Evolutionary conservation across 2,888 invertebrate genomes (phyloP), one percentile per base, ranked within the genome.

Genomic region (Hoplodrina blanda): DNA sequence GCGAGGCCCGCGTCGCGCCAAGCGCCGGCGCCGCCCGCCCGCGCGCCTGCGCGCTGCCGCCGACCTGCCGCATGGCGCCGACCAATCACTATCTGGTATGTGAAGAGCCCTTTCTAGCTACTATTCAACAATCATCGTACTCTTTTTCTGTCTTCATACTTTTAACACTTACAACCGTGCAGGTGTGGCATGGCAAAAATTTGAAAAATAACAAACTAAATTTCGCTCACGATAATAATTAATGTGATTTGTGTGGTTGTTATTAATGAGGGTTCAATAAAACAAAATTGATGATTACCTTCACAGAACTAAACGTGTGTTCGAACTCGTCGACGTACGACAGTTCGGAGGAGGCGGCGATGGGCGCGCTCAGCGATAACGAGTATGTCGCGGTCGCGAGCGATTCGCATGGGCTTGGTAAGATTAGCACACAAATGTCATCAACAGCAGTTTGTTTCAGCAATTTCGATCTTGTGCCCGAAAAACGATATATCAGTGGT

Each of bases 281-380:
- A n/a, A n/a, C n/a, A n/a, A n/a, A n/a, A n/a, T 17, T 49, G 10
- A 7, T 25, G 1, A 54, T 52, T 68, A 7, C 77, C 44, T 73
- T 82, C 84, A 19, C 88, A 96, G 96, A 96, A 88, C 91, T 96
- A 85, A 96, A 95, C 77, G 94, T 94, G 75, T 96, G 97, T 86
- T 97, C 97, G 67, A 97, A 97, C 85, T 97, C 97, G 66, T 97
- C 97, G 1, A 93, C 96, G 10, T 97, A 97, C 87, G 97, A 97
- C 78, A 97, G 97, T 89, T 96, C 97, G 1, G 97, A 97, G 77
- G 97, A 97, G 80, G 93, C 97, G 0, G 95, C 95, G 0, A 93
- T 97, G 78, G 97, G 97, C 1, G 96, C 96, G 17, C 94, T 97
- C 57, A 97, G 97, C 85, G 97, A 97, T 82, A 96, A 90, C 74